phyloP scores from a whole-genome alignment of 2,797 vertebrate species.

The Esox masquinongy region DNA sequence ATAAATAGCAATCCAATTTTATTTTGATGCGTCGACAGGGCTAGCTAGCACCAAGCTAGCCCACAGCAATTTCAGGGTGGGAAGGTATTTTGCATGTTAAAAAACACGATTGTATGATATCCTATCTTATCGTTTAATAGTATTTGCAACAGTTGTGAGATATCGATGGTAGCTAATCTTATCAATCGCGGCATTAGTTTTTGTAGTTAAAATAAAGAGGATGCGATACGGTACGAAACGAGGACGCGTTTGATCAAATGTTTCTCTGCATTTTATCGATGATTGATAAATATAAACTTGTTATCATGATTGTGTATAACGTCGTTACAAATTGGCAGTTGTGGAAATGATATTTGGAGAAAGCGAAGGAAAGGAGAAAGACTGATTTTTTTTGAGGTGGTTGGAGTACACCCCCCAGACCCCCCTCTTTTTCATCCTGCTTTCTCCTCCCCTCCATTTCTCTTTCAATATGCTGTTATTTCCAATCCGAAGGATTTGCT shows the following conservation, averaged over 20 bases:
- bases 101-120: constrained; percentile 44
- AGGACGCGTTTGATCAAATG: constrained; percentile 79
- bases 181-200: constrained; percentile 43
- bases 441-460: constrained; percentile 81
- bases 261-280: constrained; percentile 69
- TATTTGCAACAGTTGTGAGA: constrained; percentile 59
- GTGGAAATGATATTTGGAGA: constrained; percentile 71
- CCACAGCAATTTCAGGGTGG: constrained; percentile 51
- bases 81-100: constrained; percentile 58
- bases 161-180: constrained; percentile 51
- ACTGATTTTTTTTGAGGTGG: constrained; percentile 72
- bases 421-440: constrained; percentile 78
- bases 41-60: constrained; percentile 72
- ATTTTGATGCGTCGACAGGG: constrained; percentile 80
- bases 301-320: constrained; percentile 61
- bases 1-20: constrained; percentile 62
- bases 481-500: constrained; percentile 79
- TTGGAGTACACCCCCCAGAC: constrained; percentile 79
- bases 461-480: constrained; percentile 82
- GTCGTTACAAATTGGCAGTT: constrained; percentile 57
- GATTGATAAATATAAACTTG: constrained; percentile 55
- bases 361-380: constrained; percentile 72
- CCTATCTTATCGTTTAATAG: constrained; percentile 33
- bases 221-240: constrained; percentile 65
- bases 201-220: constrained; percentile 72